phyloP scores from a whole-genome alignment of 2,888 invertebrate species.

The Drosophila pseudotalamancana region DNA sequence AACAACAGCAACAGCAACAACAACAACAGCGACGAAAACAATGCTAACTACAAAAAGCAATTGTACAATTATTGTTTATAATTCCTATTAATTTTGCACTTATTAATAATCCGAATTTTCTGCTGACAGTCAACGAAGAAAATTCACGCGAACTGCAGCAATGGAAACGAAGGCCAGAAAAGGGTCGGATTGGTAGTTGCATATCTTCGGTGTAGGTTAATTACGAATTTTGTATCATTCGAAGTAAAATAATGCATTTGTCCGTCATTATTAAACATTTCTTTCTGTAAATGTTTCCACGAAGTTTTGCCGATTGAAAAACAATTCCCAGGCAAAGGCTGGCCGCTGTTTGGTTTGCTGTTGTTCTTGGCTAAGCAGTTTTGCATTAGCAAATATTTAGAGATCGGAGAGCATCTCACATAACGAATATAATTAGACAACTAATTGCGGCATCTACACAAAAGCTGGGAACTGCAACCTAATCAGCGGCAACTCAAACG shows the following conservation, averaged over 20 bases:
- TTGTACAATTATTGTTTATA: conserved; percentile 45
- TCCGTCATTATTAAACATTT: conserved; percentile 3
- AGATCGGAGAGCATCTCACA: conserved; percentile 34
- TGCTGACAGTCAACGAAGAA: conserved; percentile 53
- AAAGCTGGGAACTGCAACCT: conserved; percentile 38
- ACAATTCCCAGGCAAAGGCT: conserved; percentile 56
- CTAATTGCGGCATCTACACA: conserved; percentile 3
- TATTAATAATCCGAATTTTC: conserved; percentile 54
- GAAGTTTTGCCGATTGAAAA: conserved; percentile 37
- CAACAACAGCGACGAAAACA: not conserved
- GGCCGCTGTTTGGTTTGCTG: conserved; percentile 17
- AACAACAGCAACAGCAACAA: not conserved
- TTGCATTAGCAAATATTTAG: conserved; percentile 48
- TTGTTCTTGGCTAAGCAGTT: conserved; percentile 8
- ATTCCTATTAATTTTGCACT: conserved; percentile 69
- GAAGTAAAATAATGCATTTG: conserved; percentile 20
- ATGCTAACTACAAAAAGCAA: not conserved
- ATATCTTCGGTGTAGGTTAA: conserved; percentile 19
- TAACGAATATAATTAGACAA: conserved; percentile 44
- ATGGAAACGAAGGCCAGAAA: conserved; percentile 36
- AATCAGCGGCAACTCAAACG: conserved; percentile 74
- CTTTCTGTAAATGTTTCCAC: conserved; percentile 17
- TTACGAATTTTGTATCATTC: conserved; percentile 9
- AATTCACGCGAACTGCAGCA: conserved; percentile 61
- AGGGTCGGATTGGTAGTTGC: conserved; percentile 25